Percentiles rank a stretch among this genome's conserved stretches.
Conservation (phyloP, 2,797 vertebrate species). For the Molossus molossus region DNA sequence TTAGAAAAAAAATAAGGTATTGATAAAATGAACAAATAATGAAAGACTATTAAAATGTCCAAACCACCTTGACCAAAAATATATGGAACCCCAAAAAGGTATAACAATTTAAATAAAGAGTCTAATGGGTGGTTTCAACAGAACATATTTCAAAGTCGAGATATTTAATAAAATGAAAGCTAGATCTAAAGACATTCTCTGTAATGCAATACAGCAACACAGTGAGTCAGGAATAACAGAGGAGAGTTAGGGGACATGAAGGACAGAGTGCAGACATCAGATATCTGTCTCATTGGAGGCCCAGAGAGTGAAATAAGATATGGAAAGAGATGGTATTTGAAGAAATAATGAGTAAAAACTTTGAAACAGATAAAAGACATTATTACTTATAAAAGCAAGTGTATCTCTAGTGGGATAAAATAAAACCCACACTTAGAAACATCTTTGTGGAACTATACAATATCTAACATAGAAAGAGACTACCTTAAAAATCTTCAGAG, state of each 20-base stretch:
- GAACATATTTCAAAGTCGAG: not conserved
- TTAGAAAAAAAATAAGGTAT: not conserved
- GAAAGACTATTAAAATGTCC: not conserved
- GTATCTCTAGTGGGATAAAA: not conserved
- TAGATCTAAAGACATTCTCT: not conserved
- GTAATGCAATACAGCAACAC: not conserved
- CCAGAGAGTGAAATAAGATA: not conserved
- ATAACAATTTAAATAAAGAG: not conserved
- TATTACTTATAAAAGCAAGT: not conserved
- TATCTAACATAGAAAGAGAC: not conserved
- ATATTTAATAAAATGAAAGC: not conserved
- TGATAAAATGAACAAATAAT: not conserved
- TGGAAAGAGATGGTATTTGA: not conserved
- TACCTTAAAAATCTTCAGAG: not conserved
- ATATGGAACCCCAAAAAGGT: not conserved
- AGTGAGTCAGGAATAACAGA: not conserved
- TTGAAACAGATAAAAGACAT: not conserved
- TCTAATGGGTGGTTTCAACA: not conserved
- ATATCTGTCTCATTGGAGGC: not conserved
- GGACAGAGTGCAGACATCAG: not conserved
- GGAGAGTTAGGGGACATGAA: not conserved
- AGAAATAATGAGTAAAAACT: conserved; percentile 6
- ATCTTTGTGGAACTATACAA: not conserved
- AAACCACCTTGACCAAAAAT: not conserved
- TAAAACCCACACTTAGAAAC: not conserved